A percentile compares a stretch with the other conserved stretches of the same genome.
phyloP scores from a whole-genome alignment of 2,888 invertebrate genomes.

The Pristionchus entomophagus region DNA sequence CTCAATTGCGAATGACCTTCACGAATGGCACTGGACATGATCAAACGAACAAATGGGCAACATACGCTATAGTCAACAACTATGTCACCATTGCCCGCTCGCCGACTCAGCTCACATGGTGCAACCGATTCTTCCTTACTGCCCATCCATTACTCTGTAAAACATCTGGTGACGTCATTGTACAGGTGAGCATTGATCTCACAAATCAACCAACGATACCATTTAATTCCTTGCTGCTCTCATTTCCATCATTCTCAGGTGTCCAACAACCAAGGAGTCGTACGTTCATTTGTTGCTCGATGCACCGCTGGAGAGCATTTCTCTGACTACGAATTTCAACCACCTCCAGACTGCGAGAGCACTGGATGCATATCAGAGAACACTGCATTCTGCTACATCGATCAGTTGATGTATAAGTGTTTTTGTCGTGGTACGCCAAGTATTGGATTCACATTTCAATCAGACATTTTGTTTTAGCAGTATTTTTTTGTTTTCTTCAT shows the following conservation, averaged over 20 bases:
- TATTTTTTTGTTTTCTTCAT: too few species aligned
- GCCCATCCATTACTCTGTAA: background rate
- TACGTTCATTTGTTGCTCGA: background rate
- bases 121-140: background rate
- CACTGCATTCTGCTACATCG: background rate
- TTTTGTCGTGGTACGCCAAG: too few species aligned
- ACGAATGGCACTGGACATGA: background rate
- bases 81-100: background rate
- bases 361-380: too few species aligned
- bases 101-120: background rate
- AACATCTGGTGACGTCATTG: background rate
- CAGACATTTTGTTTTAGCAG: too few species aligned
- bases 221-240: too few species aligned
- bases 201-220: too few species aligned
- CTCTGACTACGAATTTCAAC: too few species aligned
- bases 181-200: conserved; percentile 1
- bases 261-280: background rate
- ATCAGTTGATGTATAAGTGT: background rate
- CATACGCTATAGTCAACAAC: background rate
- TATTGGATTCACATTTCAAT: too few species aligned
- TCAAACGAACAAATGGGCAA: background rate
- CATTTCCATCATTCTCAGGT: too few species aligned
- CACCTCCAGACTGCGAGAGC: too few species aligned
- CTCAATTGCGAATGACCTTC: background rate
- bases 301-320: background rate